These are phyloP conservation scores for Athalia cordata DNA, from an alignment of 2,888 invertebrate genomes.

Conservation along the genomic window DNA sequence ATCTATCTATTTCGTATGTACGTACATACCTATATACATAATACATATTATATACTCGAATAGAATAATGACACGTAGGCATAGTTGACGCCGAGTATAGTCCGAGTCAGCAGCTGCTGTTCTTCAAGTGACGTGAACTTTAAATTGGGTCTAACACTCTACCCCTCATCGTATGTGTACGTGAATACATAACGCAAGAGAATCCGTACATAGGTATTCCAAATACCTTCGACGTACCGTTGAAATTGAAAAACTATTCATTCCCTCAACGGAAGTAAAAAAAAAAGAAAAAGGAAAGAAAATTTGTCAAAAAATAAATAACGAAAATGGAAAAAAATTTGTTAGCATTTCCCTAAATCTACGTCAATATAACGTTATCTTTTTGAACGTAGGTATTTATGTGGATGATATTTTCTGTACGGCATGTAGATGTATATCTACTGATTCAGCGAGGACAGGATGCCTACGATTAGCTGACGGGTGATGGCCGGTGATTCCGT, in stretches of 20 bases:
- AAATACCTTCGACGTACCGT: not conserved
- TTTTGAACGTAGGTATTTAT: no score
- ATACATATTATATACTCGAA: slow-evolving; percentile 1
- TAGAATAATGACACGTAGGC: slow-evolving; percentile 10
- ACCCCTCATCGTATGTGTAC: not conserved
- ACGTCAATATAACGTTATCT: no score
- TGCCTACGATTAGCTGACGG: slow-evolving; percentile 64
- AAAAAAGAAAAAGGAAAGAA: not conserved
- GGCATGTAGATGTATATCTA: not conserved
- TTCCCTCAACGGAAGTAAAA: not conserved
- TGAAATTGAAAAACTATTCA: not conserved
- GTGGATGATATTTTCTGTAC: not conserved
- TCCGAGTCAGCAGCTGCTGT: slow-evolving; percentile 24
- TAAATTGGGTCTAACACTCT: slow-evolving; percentile 35
- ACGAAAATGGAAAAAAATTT: not conserved
- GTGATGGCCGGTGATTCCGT: slow-evolving; percentile 8
- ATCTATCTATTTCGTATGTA: not conserved
- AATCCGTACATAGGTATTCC: no score
- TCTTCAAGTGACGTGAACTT: slow-evolving; percentile 42
- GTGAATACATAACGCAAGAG: not conserved
- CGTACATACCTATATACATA: not conserved
- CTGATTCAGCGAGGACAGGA: slow-evolving; percentile 66
- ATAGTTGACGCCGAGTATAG: not conserved
- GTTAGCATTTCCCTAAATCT: not conserved
- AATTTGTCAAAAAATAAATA: not conserved